Evolutionary conservation across 2,113 vertebrate species (phyloP), one percentile per base, ranked within the genome.

Genomic region (Jacana jacana): DNA sequence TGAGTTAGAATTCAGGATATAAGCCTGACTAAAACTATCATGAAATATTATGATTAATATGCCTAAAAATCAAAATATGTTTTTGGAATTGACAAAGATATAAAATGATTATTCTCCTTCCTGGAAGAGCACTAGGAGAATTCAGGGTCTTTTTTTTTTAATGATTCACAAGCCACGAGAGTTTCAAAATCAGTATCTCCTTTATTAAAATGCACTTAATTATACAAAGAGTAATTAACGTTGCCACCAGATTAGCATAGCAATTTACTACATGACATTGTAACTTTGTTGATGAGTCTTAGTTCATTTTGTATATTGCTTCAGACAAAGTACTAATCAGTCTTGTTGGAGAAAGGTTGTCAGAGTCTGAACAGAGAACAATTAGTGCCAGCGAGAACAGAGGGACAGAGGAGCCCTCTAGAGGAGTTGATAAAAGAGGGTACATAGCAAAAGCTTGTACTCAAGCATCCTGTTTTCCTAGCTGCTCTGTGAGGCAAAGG

Each of bases 151-250:
- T 54, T 52, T 91, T 61, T 82, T 83, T 84, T 7, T 70, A 82
- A 88, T 42, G 48, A 76, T 86, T 80, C 73, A 69, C 65, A 85
- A 73, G 35, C 44, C 46, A 65, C 11, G 46, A 80, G 65, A 91
- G 31, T 84, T 96, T 94, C 33, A 79, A 90, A 91, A 93, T 88
- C 92, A 57, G 31, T 51, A 28, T 90, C 52, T 95, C 52, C 60
- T 94, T 86, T 88, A 88, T 88, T 94, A 88, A 89, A 93, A 95
- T 81, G 60, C 73, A 88, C 76, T 89, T 94, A 93, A 95, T 97
- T 96, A 92, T 91, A 64, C 82, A 70, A 92, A 71, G 83, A 87
- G 54, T 95, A 97, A 93, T 97, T 95, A 93, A 78, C 13, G 4
- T 72, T 94, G 72, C 86, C 88, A 81, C 58, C 69, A 85, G 63